phyloP scores from a whole-genome alignment of 2,113 vertebrate species.

The Pachyramphus minor region DNA sequence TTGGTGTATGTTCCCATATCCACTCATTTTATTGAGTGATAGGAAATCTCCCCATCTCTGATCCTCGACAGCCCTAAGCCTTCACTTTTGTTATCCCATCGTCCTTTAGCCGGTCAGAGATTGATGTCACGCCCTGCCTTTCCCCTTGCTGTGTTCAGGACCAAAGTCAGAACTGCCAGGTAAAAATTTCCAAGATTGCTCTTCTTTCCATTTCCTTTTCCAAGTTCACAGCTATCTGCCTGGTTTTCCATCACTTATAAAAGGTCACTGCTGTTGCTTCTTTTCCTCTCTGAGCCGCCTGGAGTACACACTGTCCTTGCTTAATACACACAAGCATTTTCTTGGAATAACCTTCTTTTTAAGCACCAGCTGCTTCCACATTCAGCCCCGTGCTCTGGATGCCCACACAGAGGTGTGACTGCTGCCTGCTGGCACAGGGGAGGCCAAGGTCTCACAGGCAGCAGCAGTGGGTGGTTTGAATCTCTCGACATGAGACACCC shows the following conservation, averaged over 20 bases:
- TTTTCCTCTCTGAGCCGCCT: background rate
- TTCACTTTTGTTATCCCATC: background rate
- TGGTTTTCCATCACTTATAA: background rate
- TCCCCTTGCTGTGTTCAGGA: background rate
- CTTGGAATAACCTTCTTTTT: constrained; percentile 27
- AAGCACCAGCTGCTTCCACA: background rate
- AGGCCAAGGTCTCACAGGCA: background rate
- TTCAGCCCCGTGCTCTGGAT: background rate
- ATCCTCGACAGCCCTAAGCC: background rate
- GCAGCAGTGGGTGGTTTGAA: constrained; percentile 15
- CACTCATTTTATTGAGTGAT: background rate
- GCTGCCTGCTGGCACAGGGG: background rate
- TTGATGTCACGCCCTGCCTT: background rate
- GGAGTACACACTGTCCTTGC: background rate
- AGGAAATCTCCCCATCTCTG: background rate
- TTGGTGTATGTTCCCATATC: background rate
- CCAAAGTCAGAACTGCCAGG: background rate
- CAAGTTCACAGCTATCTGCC: background rate
- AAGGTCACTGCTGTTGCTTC: background rate
- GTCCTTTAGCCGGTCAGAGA: accelerated
- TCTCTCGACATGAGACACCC: background rate
- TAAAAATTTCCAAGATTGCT: background rate
- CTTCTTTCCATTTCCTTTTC: constrained; percentile 1
- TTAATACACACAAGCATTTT: background rate
- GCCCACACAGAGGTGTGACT: constrained; percentile 19